Percentiles rank a stretch among this genome's conserved stretches.
phyloP scores from a whole-genome alignment of 2,797 vertebrate species.

The Aplochiton taeniatus region DNA sequence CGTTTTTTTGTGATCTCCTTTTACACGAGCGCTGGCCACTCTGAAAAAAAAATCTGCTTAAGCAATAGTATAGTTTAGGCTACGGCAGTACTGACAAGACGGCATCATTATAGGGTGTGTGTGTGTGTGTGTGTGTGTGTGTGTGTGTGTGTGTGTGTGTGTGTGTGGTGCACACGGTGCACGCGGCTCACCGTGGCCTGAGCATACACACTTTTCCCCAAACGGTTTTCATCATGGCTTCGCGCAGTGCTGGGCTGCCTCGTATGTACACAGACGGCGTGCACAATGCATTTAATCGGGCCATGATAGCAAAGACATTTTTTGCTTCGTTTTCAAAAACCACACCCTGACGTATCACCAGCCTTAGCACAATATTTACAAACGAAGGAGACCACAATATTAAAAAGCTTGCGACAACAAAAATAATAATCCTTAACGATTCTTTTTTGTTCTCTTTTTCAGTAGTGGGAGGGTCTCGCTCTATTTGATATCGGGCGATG shows the following conservation, averaged over 20 bases:
- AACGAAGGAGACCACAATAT: slow-evolving; percentile 65
- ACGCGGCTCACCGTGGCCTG: too few species aligned
- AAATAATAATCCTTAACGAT: slow-evolving; percentile 64
- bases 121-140: too few species aligned
- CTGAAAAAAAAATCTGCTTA: too few species aligned
- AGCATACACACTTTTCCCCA: slow-evolving; percentile 50
- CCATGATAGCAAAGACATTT: slow-evolving; percentile 61
- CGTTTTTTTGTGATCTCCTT: too few species aligned
- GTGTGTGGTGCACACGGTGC: too few species aligned
- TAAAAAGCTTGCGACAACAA: slow-evolving; percentile 71
- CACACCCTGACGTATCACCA: slow-evolving; percentile 29
- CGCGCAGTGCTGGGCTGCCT: slow-evolving; percentile 62
- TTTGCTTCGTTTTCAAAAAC: slow-evolving; percentile 60
- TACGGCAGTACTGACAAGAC: too few species aligned
- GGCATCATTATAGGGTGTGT: too few species aligned
- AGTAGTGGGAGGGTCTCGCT: slow-evolving; percentile 45
- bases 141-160: too few species aligned
- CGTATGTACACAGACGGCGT: slow-evolving; percentile 64
- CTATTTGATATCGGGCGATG: slow-evolving; percentile 54
- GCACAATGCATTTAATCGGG: slow-evolving; percentile 58
- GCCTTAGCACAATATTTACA: slow-evolving; percentile 53
- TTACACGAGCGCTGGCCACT: too few species aligned
- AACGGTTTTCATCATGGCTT: slow-evolving; percentile 40
- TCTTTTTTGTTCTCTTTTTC: slow-evolving; percentile 62
- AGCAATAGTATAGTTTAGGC: too few species aligned